Evolutionary conservation across 2,113 vertebrate genomes (phyloP), one percentile per base, ranked within the genome.

Genomic region (Cnemophilus loriae): DNA sequence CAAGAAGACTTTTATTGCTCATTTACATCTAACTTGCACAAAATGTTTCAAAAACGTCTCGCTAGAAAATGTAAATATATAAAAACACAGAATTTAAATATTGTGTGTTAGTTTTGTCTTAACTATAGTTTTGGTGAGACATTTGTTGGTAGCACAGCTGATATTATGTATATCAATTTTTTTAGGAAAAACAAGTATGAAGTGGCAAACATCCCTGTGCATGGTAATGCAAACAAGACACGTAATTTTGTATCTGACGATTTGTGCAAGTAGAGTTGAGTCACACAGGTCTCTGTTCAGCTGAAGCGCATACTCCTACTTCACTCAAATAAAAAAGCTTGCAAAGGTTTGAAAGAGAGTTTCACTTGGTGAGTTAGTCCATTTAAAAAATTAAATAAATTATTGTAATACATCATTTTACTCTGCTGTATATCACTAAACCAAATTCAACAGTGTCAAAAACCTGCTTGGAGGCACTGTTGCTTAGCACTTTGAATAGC

Each of bases 1-100:
- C 52, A 95, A 73, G 84, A 79, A 5, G 61, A 74, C 35, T 89
- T 75, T 82, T 85, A 87, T 85, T 91, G 65, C 81, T 97, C 91
- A 84, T 96, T 97, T 94, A 74, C 89, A 87, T 96, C 74, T 73
- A 89, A 85, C 79, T 95, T 92, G 70, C 49, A 88, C 78, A 93
- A 85, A 87, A 90, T 65, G 10, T 89, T 95, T 94, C 70, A 61
- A 85, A 96, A 95, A 76, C 67, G 73, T 89, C 65, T 82, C 89
- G 49, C 42, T 89, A 87, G 74, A 49, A 79, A 84, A 83, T 1
- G 13, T 91, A 91, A 97, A 87, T 93, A 85, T 80, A 46, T 57
- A 74, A 95, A 95, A 90, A 37, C 41, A 55, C 4, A 35, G 59
- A 70, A 14, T 76, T 81, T 81, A 95, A 82, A 89, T 64, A 81